Percentiles rank a stretch among this genome's conserved stretches.
These are phyloP conservation scores for Rhaphigaster nebulosa DNA, from an alignment of 2,888 invertebrate species.

Conservation along the genomic window DNA sequence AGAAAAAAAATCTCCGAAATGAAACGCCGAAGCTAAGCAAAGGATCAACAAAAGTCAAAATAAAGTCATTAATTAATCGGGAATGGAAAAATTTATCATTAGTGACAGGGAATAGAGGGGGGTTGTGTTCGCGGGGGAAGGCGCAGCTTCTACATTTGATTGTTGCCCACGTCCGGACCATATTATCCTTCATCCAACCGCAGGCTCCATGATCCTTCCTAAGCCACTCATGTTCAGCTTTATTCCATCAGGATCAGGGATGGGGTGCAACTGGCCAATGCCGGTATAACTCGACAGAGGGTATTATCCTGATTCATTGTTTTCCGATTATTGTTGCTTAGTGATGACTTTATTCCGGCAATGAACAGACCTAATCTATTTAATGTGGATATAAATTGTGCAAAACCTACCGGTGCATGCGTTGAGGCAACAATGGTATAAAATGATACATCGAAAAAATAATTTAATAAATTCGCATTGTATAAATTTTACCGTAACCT, in stretches of 20 bases:
- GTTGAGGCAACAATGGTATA: neutral
- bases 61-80: conserved; percentile 13
- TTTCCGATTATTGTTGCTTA: neutral
- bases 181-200: neutral
- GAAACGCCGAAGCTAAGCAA: neutral
- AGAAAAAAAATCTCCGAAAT: neutral
- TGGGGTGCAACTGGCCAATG: neutral
- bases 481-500: too few species aligned
- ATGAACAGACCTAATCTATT: neutral
- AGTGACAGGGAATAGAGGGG: neutral
- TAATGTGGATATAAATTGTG: neutral
- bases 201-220: neutral
- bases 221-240: conserved; percentile 1
- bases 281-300: neutral
- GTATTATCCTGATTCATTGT: conserved; percentile 14
- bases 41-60: conserved; percentile 7
- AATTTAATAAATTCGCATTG: too few species aligned
- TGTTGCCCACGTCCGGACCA: conserved; percentile 23
- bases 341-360: neutral
- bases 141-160: neutral
- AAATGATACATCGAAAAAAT: too few species aligned
- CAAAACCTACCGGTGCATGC: neutral
- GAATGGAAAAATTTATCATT: neutral
- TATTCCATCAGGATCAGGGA: conserved; percentile 3
- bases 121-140: neutral